A percentile compares a stretch with the other conserved stretches of the same genome.
phyloP scores from a whole-genome alignment of 2,888 invertebrate genomes.

The Oscheius myriophilus region DNA sequence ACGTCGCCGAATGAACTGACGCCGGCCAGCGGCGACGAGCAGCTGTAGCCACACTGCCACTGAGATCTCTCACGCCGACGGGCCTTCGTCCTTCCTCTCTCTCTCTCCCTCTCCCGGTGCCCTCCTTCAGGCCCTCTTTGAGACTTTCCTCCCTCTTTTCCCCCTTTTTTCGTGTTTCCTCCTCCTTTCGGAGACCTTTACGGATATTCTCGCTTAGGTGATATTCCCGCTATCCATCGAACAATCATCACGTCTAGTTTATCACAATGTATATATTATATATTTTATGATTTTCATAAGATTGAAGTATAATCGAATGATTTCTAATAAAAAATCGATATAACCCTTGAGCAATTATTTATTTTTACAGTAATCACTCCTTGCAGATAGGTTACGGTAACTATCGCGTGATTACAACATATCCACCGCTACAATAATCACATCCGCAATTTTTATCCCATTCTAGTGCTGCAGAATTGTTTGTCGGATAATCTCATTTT shows the following conservation, averaged over 20 bases:
- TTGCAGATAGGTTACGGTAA: too few relatives aligned
- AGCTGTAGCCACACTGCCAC: conserved; percentile 31
- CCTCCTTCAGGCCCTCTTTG: conserved; percentile 2
- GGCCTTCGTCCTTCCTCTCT: too few relatives aligned
- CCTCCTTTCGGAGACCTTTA: conserved; percentile 25
- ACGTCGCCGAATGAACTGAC: conserved; percentile 60
- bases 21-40: conserved; percentile 56
- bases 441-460: too few relatives aligned
- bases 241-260: conserved; percentile 1
- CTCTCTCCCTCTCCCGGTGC: background rate
- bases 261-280: background rate
- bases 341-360: too few relatives aligned
- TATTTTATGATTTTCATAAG: too few relatives aligned
- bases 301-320: too few relatives aligned
- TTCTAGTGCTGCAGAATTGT: too few relatives aligned
- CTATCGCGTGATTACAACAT: too few relatives aligned
- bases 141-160: conserved; percentile 4
- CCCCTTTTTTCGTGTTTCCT: conserved; percentile 1
- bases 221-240: conserved; percentile 19
- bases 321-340: too few relatives aligned
- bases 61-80: conserved; percentile 10
- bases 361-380: too few relatives aligned
- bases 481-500: too few relatives aligned
- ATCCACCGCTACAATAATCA: too few relatives aligned
- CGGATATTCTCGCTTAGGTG: conserved; percentile 29